Evolutionary conservation across 2,113 vertebrate species (phyloP), one percentile per base, ranked within the genome.

Genomic region (Shinisaurus crocodilurus): DNA sequence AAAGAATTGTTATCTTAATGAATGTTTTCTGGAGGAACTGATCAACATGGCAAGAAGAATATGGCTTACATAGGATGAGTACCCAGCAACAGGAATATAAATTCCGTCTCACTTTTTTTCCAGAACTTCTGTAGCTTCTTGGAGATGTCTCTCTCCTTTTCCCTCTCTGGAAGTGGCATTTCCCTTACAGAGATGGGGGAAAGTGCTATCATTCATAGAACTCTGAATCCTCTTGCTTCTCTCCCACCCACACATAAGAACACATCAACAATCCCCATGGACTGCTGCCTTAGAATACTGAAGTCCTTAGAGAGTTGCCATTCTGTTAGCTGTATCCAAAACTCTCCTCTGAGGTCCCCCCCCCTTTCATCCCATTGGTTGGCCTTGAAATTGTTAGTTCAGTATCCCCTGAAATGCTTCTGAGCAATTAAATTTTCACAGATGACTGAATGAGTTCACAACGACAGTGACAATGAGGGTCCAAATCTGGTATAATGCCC

Each of bases 81-180:
- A 86, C 74, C 63, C 45, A 79, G 89, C 34, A 80, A 54, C 82
- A 90, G 72, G 67, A 77, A 85, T 86, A 86, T 65, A 90, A 86
- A 85, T 86, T 43, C 60, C 12, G 83, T 60, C 89, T 90, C 82
- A 90, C 89, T 90, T 90, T 90, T 86, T 79, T 69, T 80, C 89
- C 83, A 86, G 84, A 80, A 85, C 69, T 43, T 86, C 63, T 50
- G 45, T 25, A 79, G 29, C 48, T 90, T 90, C 82, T 57, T 45
- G 9, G 80, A 34, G 75, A 40, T 23, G 75, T 15, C 9, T 25
- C 20, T 86, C 34, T 70, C 75, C 48, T 90, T 77, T 77, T 29
- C 45, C 18, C 25, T 40, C 23, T n/a, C 74, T 6, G 3, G 74
- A 85, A 86, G 15, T 43, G 89, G 63, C 89, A 90, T 90, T 90